Evolutionary conservation across 2,797 vertebrate genomes (phyloP), one percentile per base, ranked within the genome.

Genomic region (Scolopax rusticola): DNA sequence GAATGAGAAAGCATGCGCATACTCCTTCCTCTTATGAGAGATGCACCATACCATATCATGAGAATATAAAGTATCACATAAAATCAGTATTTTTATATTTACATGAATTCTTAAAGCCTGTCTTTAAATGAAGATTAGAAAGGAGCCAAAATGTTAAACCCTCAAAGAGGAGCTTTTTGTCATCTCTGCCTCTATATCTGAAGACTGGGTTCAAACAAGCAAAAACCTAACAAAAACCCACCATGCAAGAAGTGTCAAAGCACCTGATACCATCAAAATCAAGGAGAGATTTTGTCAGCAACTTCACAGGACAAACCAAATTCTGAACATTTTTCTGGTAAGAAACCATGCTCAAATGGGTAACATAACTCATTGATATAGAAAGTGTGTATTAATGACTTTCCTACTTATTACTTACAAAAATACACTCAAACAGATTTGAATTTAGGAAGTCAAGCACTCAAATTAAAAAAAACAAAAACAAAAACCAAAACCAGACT

Each of bases 11-110:
- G 25, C 14, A 60, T 2, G 19, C 4, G 59, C 11, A 25, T 15
- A 18, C 8, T 53, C 71, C 9, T 17, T 90, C 56, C 50, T 84
- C 63, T 48, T 78, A 40, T n/a, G 8, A 89, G 16, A 81, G 8
- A 21, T 0, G 0, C 32, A 53, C 53, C 19, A 38, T n/a, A 64
- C 2, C 1, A 0, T 11, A 65, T 16, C 3, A 32, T 8, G n/a
- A 70, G 21, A 81, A 60, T 12, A 75, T 9, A 14, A 75, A 74
- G 15, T 45, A 64, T 25, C 40, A 28, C 38, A 69, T 11, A 85
- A 82, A 60, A 1, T 2, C 12, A 48, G 5, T 38, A 27, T 12
- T 75, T 69, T 68, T 65, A 16, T 38, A 40, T 28, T 77, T 56
- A 60, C 15, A 24, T 20, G 79, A 86, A 59, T 77, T 25, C 19